phyloP scores from a whole-genome alignment of 30 jellyfish, hydroid and myxozoan species.

The Turritopsis dohrnii region DNA sequence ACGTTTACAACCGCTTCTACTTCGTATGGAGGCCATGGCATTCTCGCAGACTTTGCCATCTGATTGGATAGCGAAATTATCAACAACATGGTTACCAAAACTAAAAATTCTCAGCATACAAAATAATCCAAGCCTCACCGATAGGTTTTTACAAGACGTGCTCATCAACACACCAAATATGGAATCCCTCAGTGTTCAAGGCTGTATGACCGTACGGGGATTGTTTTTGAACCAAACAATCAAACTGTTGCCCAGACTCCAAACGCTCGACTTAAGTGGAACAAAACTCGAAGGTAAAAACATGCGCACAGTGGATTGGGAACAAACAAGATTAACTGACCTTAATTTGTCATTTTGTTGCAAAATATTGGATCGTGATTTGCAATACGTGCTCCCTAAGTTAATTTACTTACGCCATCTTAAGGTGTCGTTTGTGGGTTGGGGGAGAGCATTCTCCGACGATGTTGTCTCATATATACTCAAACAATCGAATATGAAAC shows the following conservation, averaged over 20 bases:
- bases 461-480: background rate
- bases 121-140: conserved; percentile 21
- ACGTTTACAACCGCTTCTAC: background rate
- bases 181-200: conserved; percentile 23
- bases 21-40: conserved; percentile 17
- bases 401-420: background rate
- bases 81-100: conserved; percentile 17
- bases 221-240: background rate
- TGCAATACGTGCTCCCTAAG: background rate
- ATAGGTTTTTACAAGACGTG: background rate
- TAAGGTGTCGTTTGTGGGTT: conserved; percentile 19
- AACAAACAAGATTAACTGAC: background rate
- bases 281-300: conserved; percentile 12
- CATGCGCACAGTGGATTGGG: conserved; percentile 10
- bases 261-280: conserved; percentile 14
- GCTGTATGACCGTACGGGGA: conserved; percentile 23
- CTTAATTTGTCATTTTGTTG: conserved; percentile 28
- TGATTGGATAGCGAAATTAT: conserved; percentile 13
- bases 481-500: background rate
- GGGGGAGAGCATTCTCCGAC: conserved; percentile 26
- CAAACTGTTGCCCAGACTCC: background rate
- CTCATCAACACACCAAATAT: conserved; percentile 2
- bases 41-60: conserved; percentile 21
- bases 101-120: conserved; percentile 16
- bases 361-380: background rate